Conservation (phyloP, 2,888 invertebrate genomes). For the Hololepta plana region DNA sequence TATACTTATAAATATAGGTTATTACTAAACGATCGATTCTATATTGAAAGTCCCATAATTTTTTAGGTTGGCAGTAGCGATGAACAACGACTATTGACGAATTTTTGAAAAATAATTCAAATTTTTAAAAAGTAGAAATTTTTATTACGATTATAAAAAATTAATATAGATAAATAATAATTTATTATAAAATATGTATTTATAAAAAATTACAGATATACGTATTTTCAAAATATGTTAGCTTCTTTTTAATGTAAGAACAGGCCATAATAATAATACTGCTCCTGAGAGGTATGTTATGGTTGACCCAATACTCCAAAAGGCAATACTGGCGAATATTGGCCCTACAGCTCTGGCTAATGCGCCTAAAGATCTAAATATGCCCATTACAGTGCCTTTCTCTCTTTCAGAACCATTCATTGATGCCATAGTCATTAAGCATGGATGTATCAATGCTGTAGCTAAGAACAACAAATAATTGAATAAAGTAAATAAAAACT, state of each 20-base stretch:
- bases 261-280: slow-evolving; percentile 55
- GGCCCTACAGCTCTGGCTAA: slow-evolving; percentile 87
- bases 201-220: too few species aligned
- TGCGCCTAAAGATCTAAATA: slow-evolving; percentile 86
- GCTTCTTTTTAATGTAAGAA: slow-evolving; percentile 35
- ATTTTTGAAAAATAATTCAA: too few species aligned
- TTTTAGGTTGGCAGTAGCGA: too few species aligned
- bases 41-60: too few species aligned
- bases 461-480: slow-evolving; percentile 30
- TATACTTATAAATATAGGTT: too few species aligned
- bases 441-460: slow-evolving; percentile 87
- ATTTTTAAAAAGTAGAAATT: too few species aligned
- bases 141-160: too few species aligned
- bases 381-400: slow-evolving; percentile 86
- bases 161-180: too few species aligned
- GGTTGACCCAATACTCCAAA: slow-evolving; percentile 80
- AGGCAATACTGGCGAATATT: slow-evolving; percentile 69
- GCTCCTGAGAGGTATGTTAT: slow-evolving; percentile 71
- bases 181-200: too few species aligned
- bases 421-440: slow-evolving; percentile 85
- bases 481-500: slow-evolving; percentile 1
- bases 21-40: too few species aligned
- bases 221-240: too few species aligned
- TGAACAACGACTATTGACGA: too few species aligned
- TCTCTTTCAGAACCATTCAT: slow-evolving; percentile 61